These are phyloP conservation scores for Heterodera schachtii DNA, from an alignment of 1,140 invertebrate genomes.

Conservation along the genomic window DNA sequence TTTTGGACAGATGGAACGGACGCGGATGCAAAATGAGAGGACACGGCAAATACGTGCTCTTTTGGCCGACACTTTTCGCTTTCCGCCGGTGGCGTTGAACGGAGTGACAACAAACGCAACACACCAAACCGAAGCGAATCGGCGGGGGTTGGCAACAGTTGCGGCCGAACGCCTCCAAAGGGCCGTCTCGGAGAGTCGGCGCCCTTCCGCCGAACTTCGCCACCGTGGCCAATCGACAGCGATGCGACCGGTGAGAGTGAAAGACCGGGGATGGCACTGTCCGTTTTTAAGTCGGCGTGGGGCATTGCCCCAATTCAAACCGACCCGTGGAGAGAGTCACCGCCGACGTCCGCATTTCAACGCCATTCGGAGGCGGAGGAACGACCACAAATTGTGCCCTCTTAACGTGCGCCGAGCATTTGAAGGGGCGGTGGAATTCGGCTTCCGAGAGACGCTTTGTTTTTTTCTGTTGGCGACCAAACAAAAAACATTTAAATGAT, in stretches of 20 bases:
- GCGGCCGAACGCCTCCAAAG: background rate
- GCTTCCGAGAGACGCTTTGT: too few species aligned
- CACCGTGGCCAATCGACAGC: background rate
- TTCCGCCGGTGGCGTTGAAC: background rate
- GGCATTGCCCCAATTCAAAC: background rate
- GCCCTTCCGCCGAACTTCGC: background rate
- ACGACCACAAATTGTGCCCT: background rate
- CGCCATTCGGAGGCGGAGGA: background rate
- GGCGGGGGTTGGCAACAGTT: background rate
- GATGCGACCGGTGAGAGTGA: background rate
- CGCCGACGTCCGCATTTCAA: background rate
- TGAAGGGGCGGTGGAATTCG: too few species aligned
- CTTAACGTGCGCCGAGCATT: background rate
- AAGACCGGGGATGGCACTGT: too few species aligned
- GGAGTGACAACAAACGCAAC: background rate
- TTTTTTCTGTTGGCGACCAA: too few species aligned
- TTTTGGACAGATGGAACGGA: background rate
- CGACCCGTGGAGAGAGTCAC: background rate
- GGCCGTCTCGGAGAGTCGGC: background rate
- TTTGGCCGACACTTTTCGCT: background rate
- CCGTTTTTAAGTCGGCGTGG: too few species aligned
- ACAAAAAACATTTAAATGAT: too few species aligned
- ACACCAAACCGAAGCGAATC: background rate
- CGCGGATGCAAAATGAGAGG: background rate
- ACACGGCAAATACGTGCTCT: background rate